Evolutionary conservation across 2,797 vertebrate genomes (phyloP), one percentile per base, ranked within the genome.

Genomic region (Carcharodon carcharias): DNA sequence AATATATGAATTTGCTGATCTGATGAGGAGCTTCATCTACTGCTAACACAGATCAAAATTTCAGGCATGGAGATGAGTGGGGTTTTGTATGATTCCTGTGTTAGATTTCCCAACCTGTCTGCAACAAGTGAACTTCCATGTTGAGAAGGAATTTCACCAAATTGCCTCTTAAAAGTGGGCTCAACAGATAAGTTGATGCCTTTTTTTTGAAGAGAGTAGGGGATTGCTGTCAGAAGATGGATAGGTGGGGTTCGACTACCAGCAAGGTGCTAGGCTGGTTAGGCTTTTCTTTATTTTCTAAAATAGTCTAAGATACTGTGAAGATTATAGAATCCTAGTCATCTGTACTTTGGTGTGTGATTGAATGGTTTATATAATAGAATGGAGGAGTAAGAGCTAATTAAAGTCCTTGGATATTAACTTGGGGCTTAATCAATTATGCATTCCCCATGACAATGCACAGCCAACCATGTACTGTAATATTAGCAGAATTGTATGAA

Each of bases 181-280:
- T 93, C 91, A 93, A 65, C 3, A 45, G 18, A 45, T 93, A 45
- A 93, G 67, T 93, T 93, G 91, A 93, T 93, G 61, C 85, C 45
- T 45, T 40, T 35, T 93, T 85, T 11, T 93, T 93, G 61, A 65
- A 93, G 58, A 65, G 21, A 63, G 61, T 23, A 65, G 35, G 65
- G 4, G 3, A 28, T 65, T 67, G 7, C 7, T 93, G n/a, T 45
- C n/a, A 93, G 7, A 65, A 63, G n/a, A 2, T 93, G n/a, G 18
- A 7, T 92, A 21, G 35, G 6, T 92, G 58, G 40, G 35, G 26
- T 61, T 40, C 45, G 65, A 5, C 58, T 23, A 93, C n/a, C 7
- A 65, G n/a, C 65, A 92, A 65, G 91, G 18, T 4, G 14, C 26
- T 89, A 35, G 14, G n/a, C 63, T 63, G 40, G n/a, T 63, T 93